Percentiles rank a stretch among this genome's conserved stretches.
Evolutionary conservation across 2,113 vertebrate genomes (phyloP).

Genomic region (Pelecanoides urinatrix): DNA sequence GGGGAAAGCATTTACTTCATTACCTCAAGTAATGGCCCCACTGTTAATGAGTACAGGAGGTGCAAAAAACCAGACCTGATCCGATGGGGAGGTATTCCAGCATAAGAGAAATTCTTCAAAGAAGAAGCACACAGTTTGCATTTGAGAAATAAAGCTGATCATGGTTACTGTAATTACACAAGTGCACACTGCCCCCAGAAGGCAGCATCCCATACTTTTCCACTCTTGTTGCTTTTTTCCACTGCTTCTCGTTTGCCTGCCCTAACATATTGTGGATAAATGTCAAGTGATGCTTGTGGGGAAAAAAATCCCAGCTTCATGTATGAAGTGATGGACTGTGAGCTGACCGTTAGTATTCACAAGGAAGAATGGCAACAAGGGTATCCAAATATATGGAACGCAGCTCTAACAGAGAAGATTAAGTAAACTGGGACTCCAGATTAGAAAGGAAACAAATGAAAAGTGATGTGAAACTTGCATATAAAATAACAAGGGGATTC

Average conservation of each 20-base stretch:
- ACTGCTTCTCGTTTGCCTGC: neutral
- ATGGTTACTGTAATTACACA: neutral
- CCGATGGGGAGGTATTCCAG: neutral
- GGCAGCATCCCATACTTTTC: neutral
- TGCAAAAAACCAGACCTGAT: neutral
- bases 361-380: neutral
- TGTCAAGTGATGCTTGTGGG: neutral
- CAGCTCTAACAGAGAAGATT: neutral
- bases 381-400: neutral
- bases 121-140: neutral
- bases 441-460: neutral
- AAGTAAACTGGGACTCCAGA: neutral
- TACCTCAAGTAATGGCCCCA: neutral
- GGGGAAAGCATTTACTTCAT: neutral
- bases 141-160: neutral
- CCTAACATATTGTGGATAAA: neutral
- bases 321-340: neutral
- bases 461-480: neutral
- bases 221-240: neutral
- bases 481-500: neutral
- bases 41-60: neutral
- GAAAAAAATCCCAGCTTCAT: neutral
- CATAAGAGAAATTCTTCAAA: neutral
- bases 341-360: neutral
- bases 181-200: conserved; percentile 15